Evolutionary conservation across 2,888 invertebrate species (phyloP), one percentile per base, ranked within the genome.

Genomic region (Octodonta nipae): DNA sequence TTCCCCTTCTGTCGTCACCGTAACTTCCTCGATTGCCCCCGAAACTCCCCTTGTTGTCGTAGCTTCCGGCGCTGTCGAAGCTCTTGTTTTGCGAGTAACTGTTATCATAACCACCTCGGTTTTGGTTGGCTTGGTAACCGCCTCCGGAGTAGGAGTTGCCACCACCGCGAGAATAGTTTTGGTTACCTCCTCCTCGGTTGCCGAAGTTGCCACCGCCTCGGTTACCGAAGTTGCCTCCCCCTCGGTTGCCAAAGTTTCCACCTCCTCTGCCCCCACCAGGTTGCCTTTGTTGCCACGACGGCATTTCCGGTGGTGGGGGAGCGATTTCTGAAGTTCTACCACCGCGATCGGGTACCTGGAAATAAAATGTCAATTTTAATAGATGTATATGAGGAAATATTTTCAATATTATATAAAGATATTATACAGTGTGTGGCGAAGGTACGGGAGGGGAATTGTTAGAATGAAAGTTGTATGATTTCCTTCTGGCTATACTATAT

Each of bases 261-360:
- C 66, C 64, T 22, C 70, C 61, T 12, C 59, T 59, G 16, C 55
- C 51, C 6, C 68, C 64, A 16, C 67, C 69, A 16, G 67, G 50
- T 1, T 67, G 64, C 20, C 73, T 66, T 51, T 87, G 84, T 52
- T 80, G 78, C 87, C 93, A 95, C 0, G 88, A 79, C 0, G 95
- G 95, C 91, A 95, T 93, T 65, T 95, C 95, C 0, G 92, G 92
- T 0, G 92, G 89, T 0, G 95, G 95, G 0, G 88, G 80, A 40
- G 86, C 84, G 48, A 85, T 80, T 51, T 95, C 95, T 46, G 78
- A 75, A 0, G 93, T 83, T 30, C 95, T 67, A 2, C 95, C 95
- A 12, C 96, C 96, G 48, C 95, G 67, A 60, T 96, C 96, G 0
- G 93, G 93, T 0, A 93, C 92, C 75, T 78, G 47, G 1, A 50